Conservation (phyloP, 2,113 vertebrate species). For the Psittacus erithacus region DNA sequence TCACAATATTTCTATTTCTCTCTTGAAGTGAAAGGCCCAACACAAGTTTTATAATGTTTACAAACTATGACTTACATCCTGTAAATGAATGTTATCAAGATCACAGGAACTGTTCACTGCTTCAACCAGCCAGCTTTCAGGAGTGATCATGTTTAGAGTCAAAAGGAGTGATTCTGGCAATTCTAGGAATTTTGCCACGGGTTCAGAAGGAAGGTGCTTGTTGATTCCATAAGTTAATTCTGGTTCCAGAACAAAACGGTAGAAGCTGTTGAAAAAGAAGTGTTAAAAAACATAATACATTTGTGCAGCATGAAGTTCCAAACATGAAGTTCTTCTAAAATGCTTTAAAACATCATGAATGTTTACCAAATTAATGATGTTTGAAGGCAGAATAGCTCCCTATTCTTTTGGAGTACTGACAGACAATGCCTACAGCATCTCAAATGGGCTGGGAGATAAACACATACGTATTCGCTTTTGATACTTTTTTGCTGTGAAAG, state of each 20-base stretch:
- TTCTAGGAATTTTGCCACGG: conserved; percentile 88
- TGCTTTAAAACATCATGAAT: neutral
- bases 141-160: conserved; percentile 95
- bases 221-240: conserved; percentile 81
- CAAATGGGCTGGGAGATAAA: neutral
- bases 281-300: neutral
- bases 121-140: conserved; percentile 96
- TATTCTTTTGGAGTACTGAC: neutral
- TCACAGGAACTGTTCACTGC: conserved; percentile 88
- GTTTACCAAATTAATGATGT: neutral
- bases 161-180: conserved; percentile 90
- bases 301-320: neutral
- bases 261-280: conserved; percentile 83
- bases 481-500: neutral
- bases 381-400: neutral
- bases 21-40: neutral
- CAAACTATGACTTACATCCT: conserved; percentile 81
- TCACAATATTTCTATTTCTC: neutral
- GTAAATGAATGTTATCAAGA: conserved; percentile 94
- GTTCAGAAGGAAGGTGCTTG: conserved; percentile 79
- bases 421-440: neutral
- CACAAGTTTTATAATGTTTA: neutral
- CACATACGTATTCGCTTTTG: neutral
- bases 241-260: conserved; percentile 91
- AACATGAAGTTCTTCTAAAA: neutral